Evolutionary conservation across 92 coral and sea anemone species (phyloP), one percentile per base, ranked within the genome.

Genomic region (Muricea muricata): DNA sequence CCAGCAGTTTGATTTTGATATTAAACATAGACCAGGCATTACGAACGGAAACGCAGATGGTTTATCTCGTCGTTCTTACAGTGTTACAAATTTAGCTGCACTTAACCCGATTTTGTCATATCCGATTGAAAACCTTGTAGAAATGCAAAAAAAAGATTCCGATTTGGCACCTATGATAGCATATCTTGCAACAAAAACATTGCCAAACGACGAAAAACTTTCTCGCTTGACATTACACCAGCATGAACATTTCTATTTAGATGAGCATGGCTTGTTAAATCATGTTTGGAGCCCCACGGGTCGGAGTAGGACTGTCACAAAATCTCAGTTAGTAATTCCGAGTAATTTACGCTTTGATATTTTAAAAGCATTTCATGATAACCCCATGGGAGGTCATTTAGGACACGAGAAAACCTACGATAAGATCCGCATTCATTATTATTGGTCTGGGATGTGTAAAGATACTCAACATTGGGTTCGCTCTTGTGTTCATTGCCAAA

Each of bases 401-500:
- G 92, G 94, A 11, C 23, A 75, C 2, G 86, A 81, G n/a, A 91
- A 91, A 60, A 85, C 90, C 6, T 91, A 88, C 30, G 90, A 73
- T 14, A 88, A 91, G 41, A 48, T 91, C 5, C 50, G 86, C 18
- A 80, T 45, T 18, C 82, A 85, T 0, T 91, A n/a, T n/a, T n/a
- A 83, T 60, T 89, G 90, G 92, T 60, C 66, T 11, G 89, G 88
- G 13, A 91, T 88, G 94, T 88, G 66, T 48, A 84, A 81, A 21
- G 92, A 91, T 55, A 73, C 75, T n/a, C 79, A 74, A 84, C 93
- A 83, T 34, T 90, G 93, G 93, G 72, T 73, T 14, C 65, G 34
- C 2, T 87, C 88, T 0, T 90, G 93, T 47, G 72, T 86, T 0
- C 86, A 87, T 28, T 90, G 93, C 65, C 80, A 91, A 18, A 90